Conservation (phyloP, 53 echinoderm and acorn worm species). For the Arbacia lixula region DNA sequence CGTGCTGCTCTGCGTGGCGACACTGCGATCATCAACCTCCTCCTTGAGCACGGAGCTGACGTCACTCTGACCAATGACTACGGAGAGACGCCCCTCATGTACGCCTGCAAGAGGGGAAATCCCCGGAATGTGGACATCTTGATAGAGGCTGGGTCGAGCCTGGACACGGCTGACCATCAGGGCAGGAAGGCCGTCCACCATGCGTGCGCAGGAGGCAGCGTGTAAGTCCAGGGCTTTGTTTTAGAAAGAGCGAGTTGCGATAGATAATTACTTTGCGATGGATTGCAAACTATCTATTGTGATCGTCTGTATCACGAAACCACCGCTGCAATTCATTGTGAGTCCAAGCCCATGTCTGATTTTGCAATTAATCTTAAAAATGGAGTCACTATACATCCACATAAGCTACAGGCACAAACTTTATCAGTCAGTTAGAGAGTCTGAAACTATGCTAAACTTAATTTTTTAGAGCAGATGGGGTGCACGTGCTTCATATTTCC, state of each 20-base stretch:
- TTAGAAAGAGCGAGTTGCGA: too few species aligned
- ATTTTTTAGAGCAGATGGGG: too few species aligned
- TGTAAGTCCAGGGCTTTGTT: conserved; percentile 77
- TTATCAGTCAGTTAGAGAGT: too few species aligned
- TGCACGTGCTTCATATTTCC: too few species aligned
- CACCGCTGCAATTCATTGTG: not conserved
- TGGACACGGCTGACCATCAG: conserved; percentile 65
- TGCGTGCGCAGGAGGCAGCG: conserved; percentile 85
- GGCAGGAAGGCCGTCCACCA: conserved; percentile 86
- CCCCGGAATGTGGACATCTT: conserved; percentile 71
- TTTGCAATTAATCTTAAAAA: too few species aligned
- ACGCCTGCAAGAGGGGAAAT: conserved; percentile 92
- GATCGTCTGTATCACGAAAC: not conserved
- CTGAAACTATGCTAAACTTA: too few species aligned
- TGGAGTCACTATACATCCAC: too few species aligned
- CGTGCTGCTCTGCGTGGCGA: conserved; percentile 89
- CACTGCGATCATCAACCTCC: conserved; percentile 70
- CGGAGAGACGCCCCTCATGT: conserved; percentile 91
- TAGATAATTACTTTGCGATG: too few species aligned
- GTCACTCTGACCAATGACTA: conserved; percentile 77
- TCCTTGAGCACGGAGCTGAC: conserved; percentile 77
- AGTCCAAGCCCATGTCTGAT: not conserved
- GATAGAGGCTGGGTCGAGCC: conserved; percentile 70
- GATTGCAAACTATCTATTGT: not conserved
- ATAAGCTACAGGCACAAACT: too few species aligned